Percentiles rank a stretch among this genome's conserved stretches.
These are phyloP conservation scores for Pempheris klunzingeri DNA, from an alignment of 2,797 vertebrate species.

Conservation along the genomic window DNA sequence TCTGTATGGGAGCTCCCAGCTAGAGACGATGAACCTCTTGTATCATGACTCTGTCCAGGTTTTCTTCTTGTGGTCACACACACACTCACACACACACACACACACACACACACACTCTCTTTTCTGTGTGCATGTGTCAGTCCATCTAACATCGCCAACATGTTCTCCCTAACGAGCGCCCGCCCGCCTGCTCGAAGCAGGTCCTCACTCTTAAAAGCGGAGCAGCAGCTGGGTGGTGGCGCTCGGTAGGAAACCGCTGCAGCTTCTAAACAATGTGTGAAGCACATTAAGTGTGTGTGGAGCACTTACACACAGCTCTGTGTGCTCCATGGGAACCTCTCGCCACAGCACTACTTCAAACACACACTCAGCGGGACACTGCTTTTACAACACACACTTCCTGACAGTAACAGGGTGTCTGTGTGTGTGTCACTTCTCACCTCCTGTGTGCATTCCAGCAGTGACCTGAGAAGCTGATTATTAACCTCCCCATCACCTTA, in stretches of 20 bases:
- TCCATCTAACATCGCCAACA: too few relatives aligned
- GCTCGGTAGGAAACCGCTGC: constrained; percentile 58
- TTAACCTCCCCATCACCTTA: constrained; percentile 69
- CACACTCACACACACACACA: too few relatives aligned
- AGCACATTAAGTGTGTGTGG: constrained; percentile 70
- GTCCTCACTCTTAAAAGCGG: constrained; percentile 26
- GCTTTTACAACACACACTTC: constrained; percentile 80
- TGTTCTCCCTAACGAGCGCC: too few relatives aligned
- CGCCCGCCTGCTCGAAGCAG: constrained; percentile 21
- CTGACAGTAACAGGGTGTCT: constrained; percentile 80
- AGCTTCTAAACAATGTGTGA: constrained; percentile 71
- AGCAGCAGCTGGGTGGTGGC: constrained; percentile 51
- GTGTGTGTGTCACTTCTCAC: constrained; percentile 68
- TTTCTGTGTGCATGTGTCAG: too few relatives aligned
- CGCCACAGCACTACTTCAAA: constrained; percentile 77
- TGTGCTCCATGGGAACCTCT: constrained; percentile 68
- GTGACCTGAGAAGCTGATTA: constrained; percentile 67
- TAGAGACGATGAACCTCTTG: too few relatives aligned
- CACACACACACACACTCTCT: too few relatives aligned
- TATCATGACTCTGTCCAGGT: too few relatives aligned
- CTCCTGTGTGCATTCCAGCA: constrained; percentile 84
- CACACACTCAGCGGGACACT: constrained; percentile 65
- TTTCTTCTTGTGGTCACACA: too few relatives aligned
- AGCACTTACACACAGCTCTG: constrained; percentile 55
- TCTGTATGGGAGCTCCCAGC: too few relatives aligned